Base-by-base conservation (phyloP, 2,888 invertebrate genomes). In the Athetis lepigone region DNA sequence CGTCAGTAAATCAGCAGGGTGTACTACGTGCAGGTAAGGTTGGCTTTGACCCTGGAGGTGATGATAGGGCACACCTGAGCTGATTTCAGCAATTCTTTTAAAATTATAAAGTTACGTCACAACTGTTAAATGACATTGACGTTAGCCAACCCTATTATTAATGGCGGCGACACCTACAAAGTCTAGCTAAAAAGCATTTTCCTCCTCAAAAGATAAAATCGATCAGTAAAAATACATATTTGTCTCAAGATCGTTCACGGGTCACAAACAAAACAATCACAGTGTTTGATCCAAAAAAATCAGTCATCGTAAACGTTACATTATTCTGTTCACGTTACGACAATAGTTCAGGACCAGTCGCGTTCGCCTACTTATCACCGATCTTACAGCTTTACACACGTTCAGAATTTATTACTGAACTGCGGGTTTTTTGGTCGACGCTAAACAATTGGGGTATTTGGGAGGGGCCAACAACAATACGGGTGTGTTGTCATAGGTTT, bases 331-430 rank as follows among this genome's bases (percentile, higher is more conserved):
- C 70, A 70, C 70, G 70, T 5, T 19, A 27, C 29, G 50, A 49
- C 60, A 54, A 69, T 74, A 74, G 69, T 70, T 70, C 69, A 70
- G 33, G 27, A 57, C 27, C 46, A 58, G 67, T 42, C 72, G 54
- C 13, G 59, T 45, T 19, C 16, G 18, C 47, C 68, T 43, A 47
- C 69, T 68, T 69, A 69, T 68, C 68, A 68, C 59, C 21, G 27
- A 8, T 45, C 45, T 40, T 72, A 50, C 39, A 16, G 40, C 42
- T 67, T 69, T 69, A 51, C 69, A 67, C 69, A 73, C 74, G 69
- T 47, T 47, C 46, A 11, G 74, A 69, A 69, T 69, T 69, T 69
- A 69, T 69, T 73, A 74, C 46, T 13, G 46, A 46, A n/a, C 29
- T 67, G 58, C 51, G 39, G 40, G 46, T 57, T 58, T 52, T 70